A percentile compares a stretch with the other conserved stretches of the same genome.
Conservation (phyloP, 2,888 invertebrate species). For the Dioctria rufipes region DNA sequence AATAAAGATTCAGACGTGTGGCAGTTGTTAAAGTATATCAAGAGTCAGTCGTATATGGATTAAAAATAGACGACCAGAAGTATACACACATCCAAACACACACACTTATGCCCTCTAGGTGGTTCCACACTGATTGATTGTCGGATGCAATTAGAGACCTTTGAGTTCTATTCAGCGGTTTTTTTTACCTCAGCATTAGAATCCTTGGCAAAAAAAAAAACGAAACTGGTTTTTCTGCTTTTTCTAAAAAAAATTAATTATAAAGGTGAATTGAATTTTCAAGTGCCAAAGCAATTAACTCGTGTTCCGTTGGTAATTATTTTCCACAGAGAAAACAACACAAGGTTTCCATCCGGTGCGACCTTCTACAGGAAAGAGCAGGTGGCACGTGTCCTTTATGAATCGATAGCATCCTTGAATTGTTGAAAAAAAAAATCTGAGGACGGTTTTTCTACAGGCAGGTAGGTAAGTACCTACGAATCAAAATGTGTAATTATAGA, state of each 20-base stretch:
- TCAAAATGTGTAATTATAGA: no score
- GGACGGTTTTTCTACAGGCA: neutral
- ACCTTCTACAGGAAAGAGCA: neutral
- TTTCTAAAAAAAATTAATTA: slow-evolving; percentile 18
- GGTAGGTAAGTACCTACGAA: no score
- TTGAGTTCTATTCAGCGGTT: slow-evolving; percentile 16
- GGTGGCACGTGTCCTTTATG: slow-evolving; percentile 37
- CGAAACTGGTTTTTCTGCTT: neutral
- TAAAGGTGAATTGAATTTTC: slow-evolving; percentile 37
- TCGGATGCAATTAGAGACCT: slow-evolving; percentile 46
- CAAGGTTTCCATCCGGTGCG: neutral
- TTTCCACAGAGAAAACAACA: neutral
- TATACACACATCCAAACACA: neutral
- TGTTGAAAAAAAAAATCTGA: neutral
- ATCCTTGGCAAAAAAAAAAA: neutral
- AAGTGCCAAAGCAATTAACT: slow-evolving; percentile 47
- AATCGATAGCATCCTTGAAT: slow-evolving; percentile 38
- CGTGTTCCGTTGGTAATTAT: neutral
- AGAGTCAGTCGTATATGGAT: slow-evolving; percentile 28
- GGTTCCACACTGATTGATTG: slow-evolving; percentile 45
- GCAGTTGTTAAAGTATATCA: slow-evolving; percentile 50
- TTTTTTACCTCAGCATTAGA: slow-evolving; percentile 15
- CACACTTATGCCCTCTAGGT: slow-evolving; percentile 14
- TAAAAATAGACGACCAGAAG: slow-evolving; percentile 21
- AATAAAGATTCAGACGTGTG: slow-evolving; percentile 50